These are phyloP conservation scores for Cavia aperea DNA, from an alignment of 2,113 vertebrate genomes.

Conservation along the genomic window DNA sequence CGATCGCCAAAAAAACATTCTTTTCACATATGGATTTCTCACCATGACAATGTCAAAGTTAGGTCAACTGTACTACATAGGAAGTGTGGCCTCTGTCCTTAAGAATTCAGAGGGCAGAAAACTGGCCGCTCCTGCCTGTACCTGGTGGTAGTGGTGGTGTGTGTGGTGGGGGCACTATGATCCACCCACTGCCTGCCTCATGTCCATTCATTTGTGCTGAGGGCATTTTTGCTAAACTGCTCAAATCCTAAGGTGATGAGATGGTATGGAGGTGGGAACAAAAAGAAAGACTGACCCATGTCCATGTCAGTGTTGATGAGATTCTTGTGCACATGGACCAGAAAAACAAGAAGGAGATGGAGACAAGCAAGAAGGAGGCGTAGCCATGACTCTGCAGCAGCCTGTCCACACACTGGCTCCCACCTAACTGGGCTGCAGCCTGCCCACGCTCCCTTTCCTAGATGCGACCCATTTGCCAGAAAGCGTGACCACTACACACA, in stretches of 20 bases:
- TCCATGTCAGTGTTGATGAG: accelerated
- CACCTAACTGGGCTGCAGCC: background rate
- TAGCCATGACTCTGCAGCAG: accelerated
- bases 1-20: background rate
- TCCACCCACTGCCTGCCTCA: background rate
- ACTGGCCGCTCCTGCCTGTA: too few relatives aligned
- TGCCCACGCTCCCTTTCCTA: background rate
- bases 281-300: background rate
- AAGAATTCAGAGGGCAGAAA: background rate
- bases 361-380: background rate
- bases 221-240: background rate
- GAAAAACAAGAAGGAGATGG: background rate
- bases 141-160: background rate
- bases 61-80: background rate
- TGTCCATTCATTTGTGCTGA: background rate
- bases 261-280: background rate
- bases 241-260: background rate
- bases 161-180: background rate
- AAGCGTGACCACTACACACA: accelerated
- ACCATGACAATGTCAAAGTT: background rate
- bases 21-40: background rate
- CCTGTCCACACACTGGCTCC: accelerated
- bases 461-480: background rate
- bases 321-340: accelerated
- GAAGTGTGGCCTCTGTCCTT: background rate